These are phyloP conservation scores for Melangyna quadrimaculata DNA, from an alignment of 2,888 invertebrate species.

Conservation along the genomic window DNA sequence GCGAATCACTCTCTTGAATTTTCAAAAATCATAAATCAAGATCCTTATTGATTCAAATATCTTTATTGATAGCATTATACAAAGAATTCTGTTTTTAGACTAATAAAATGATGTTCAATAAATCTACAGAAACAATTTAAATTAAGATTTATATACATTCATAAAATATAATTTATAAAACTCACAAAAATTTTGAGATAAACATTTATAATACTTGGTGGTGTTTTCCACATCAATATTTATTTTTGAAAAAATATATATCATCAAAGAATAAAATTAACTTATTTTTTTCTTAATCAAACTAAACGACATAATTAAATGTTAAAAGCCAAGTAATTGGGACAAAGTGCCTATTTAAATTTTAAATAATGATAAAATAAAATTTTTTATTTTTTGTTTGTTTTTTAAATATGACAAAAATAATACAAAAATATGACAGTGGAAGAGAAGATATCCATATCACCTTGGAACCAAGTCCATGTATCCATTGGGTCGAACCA, in stretches of 20 bases:
- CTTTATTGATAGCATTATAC: constrained; percentile 19
- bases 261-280: constrained; percentile 23
- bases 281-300: constrained; percentile 23
- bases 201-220: constrained; percentile 65
- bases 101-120: constrained; percentile 1
- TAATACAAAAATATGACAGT: constrained; percentile 32
- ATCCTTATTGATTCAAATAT: not conserved
- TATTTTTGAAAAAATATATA: not conserved
- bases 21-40: not conserved
- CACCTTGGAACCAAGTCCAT: constrained; percentile 80
- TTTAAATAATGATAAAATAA: constrained; percentile 49
- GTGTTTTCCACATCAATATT: constrained; percentile 27
- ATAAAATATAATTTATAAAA: constrained; percentile 30
- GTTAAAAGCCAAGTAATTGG: constrained; percentile 28
- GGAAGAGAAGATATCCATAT: constrained; percentile 29
- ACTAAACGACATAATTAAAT: constrained; percentile 39
- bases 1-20: not conserved
- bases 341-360: constrained; percentile 22
- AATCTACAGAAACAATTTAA: constrained; percentile 26
- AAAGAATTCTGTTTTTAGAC: not conserved
- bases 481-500: constrained; percentile 80
- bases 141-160: constrained; percentile 36
- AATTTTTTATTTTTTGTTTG: constrained; percentile 21
- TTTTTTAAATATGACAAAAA: constrained; percentile 29
- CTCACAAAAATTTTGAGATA: constrained; percentile 41